Evolutionary conservation across 2,113 vertebrate species (phyloP).

Genomic region (Psittacus erithacus): DNA sequence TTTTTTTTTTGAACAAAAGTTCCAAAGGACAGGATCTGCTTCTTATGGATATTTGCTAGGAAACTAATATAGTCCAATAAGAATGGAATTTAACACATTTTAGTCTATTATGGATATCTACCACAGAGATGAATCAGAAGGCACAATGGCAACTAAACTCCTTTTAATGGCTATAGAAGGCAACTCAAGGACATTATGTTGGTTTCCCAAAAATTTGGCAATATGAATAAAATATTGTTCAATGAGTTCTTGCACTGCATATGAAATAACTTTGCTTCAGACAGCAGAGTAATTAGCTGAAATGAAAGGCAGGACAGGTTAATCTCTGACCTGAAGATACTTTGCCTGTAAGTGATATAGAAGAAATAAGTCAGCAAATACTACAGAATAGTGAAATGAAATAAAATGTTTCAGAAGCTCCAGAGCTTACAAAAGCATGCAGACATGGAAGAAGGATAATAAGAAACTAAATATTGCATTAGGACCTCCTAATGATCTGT

Average conservation of each 20-base stretch:
- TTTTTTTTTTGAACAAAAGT: fast-evolving
- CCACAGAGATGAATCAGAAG: neutral
- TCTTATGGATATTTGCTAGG: neutral
- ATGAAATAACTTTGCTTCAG: neutral
- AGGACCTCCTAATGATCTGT: neutral
- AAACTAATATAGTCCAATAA: neutral
- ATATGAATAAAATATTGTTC: neutral
- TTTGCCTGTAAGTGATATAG: neutral
- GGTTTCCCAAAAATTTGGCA: neutral
- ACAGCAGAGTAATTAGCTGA: neutral
- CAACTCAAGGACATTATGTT: fast-evolving
- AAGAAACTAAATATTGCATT: neutral
- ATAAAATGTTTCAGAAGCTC: neutral
- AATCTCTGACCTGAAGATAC: neutral
- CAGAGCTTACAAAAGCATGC: neutral
- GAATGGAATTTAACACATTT: neutral
- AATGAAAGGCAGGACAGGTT: neutral
- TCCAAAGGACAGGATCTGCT: neutral
- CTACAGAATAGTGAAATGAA: neutral
- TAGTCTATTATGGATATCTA: neutral
- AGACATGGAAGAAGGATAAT: neutral
- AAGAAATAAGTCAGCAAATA: neutral
- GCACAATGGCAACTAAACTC: neutral
- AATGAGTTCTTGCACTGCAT: neutral
- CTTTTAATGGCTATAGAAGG: neutral